phyloP scores from a whole-genome alignment of 2,113 vertebrate genomes.

The Cromileptes altivelis region DNA sequence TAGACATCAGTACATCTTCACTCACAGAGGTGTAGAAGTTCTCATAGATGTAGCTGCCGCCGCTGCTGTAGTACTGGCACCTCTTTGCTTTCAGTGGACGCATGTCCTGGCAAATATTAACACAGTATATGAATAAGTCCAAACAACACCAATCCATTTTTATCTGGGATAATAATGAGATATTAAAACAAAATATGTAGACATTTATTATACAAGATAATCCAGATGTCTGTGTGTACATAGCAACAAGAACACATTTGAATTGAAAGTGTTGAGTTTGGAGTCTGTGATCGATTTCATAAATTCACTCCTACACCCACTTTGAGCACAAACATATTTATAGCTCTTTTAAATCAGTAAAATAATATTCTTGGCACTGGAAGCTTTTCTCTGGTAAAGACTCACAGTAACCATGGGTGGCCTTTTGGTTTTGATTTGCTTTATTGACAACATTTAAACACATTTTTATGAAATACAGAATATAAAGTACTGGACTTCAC shows the following conservation, averaged over 20 bases:
- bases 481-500: neutral
- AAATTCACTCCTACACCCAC: neutral
- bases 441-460: neutral
- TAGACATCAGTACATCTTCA: neutral
- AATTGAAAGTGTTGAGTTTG: neutral
- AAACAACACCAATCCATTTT: neutral
- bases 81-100: slow-evolving; percentile 79
- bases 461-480: slow-evolving; percentile 1
- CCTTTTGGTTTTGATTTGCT: neutral
- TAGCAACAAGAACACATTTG: too few relatives aligned
- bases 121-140: too few relatives aligned
- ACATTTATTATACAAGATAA: neutral
- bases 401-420: neutral
- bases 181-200: neutral
- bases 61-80: slow-evolving; percentile 84
- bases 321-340: neutral
- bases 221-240: neutral
- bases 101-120: slow-evolving; percentile 74
- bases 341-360: neutral
- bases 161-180: neutral
- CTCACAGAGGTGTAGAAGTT: slow-evolving; percentile 80
- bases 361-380: neutral
- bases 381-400: neutral
- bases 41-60: slow-evolving; percentile 80
- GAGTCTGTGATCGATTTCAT: neutral